Evolutionary conservation across 2,888 invertebrate genomes (phyloP).

Genomic region (Thecophora atra): DNA sequence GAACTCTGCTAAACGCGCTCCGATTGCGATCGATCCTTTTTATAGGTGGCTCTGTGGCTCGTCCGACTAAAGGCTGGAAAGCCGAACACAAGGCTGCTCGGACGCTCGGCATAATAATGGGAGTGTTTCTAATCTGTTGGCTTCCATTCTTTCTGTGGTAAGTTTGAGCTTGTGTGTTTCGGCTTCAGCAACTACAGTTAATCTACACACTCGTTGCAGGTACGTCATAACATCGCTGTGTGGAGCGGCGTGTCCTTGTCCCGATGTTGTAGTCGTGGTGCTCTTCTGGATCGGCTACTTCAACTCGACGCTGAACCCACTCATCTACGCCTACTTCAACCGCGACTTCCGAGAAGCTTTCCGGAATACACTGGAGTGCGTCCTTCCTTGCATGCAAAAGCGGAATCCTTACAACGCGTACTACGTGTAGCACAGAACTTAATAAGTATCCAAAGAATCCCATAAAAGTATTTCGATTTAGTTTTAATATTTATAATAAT

Average conservation of each 20-base stretch:
- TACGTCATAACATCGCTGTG: slow-evolving; percentile 86
- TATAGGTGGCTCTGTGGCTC: slow-evolving; percentile 68
- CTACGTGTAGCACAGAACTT: slow-evolving; percentile 61
- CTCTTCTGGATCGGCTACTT: slow-evolving; percentile 99
- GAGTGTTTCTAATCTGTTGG: slow-evolving; percentile 94
- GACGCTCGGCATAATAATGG: slow-evolving; percentile 96
- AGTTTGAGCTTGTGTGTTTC: slow-evolving; percentile 60
- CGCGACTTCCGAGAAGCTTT: slow-evolving; percentile 97
- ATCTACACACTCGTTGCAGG: slow-evolving; percentile 67
- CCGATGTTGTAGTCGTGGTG: slow-evolving; percentile 86
- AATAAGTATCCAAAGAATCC: not conserved
- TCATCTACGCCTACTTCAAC: slow-evolving; percentile 96
- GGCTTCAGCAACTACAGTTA: not conserved
- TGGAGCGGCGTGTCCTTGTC: slow-evolving; percentile 84
- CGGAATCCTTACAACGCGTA: slow-evolving; percentile 66
- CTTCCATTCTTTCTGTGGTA: slow-evolving; percentile 96
- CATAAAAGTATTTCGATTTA: too few species aligned
- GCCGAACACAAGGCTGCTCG: slow-evolving; percentile 93
- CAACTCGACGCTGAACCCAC: slow-evolving; percentile 93
- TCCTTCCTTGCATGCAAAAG: slow-evolving; percentile 77
- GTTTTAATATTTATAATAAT: too few species aligned
- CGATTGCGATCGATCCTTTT: slow-evolving; percentile 27
- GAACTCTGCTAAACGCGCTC: slow-evolving; percentile 11
- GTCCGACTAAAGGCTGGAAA: slow-evolving; percentile 83
- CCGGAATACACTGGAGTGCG: slow-evolving; percentile 87